Conservation (phyloP, 2,888 invertebrate species). For the Emmelina monodactyla region DNA sequence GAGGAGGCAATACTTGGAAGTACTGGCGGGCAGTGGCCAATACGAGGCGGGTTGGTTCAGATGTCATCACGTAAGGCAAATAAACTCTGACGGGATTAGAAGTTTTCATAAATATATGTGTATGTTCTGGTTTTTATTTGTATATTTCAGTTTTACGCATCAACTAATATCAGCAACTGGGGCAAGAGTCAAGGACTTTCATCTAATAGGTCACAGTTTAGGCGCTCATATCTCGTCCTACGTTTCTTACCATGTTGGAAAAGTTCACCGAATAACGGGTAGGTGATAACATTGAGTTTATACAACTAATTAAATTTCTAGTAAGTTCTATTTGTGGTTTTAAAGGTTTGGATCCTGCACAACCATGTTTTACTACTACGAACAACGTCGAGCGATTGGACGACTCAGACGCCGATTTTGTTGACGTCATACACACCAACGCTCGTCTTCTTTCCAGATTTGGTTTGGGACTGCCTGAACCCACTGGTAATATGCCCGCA, state of each 20-base stretch:
- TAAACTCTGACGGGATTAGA: too few relatives aligned
- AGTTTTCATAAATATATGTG: too few relatives aligned
- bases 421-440: constrained; percentile 72
- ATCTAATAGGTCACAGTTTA: constrained; percentile 70
- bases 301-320: not conserved
- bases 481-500: constrained; percentile 64
- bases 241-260: constrained; percentile 54
- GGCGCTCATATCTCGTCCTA: constrained; percentile 70
- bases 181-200: constrained; percentile 40
- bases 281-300: constrained; percentile 6
- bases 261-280: constrained; percentile 61
- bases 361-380: constrained; percentile 65
- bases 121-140: too few relatives aligned
- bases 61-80: constrained; percentile 49
- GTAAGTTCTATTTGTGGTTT: not conserved
- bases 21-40: constrained; percentile 69
- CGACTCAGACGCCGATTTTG: constrained; percentile 63
- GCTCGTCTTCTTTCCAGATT: constrained; percentile 54
- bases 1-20: constrained; percentile 68
- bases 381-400: constrained; percentile 56
- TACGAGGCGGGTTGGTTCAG: constrained; percentile 62
- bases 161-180: constrained; percentile 46
- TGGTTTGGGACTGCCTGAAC: constrained; percentile 68
- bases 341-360: constrained; percentile 69
- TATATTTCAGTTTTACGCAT: constrained; percentile 52